Evolutionary conservation across 2,113 vertebrate species (phyloP).

Genomic region (Dicaeum eximium): DNA sequence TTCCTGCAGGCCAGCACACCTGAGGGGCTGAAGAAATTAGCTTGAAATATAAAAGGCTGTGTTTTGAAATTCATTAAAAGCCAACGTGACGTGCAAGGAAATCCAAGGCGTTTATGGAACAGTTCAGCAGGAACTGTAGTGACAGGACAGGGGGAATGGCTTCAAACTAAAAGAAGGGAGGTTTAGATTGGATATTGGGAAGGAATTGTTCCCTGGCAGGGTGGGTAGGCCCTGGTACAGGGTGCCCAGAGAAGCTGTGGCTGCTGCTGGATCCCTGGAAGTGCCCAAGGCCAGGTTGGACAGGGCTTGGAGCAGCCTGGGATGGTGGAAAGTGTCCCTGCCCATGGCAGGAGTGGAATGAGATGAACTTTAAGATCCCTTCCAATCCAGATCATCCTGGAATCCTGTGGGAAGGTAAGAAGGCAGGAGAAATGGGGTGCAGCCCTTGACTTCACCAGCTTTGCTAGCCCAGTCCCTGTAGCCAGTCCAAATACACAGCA

Average conservation of each 20-base stretch:
- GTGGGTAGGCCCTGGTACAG: neutral
- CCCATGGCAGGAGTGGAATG: neutral
- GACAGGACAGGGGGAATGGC: neutral
- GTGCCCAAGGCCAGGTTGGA: neutral
- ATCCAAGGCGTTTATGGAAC: neutral
- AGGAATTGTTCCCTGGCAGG: fast-evolving
- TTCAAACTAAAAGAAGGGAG: neutral
- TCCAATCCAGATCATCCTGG: neutral
- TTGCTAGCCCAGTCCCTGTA: neutral
- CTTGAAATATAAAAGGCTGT: neutral
- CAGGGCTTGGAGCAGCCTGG: neutral
- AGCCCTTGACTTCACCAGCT: neutral
- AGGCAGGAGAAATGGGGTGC: neutral
- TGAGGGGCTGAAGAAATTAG: neutral
- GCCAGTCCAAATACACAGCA: neutral
- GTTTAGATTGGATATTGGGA: neutral
- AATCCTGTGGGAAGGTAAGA: neutral
- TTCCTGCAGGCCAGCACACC: neutral
- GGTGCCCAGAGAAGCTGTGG: neutral
- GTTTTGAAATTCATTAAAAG: neutral
- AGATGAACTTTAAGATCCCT: neutral
- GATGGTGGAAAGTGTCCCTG: fast-evolving
- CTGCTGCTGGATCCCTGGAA: neutral
- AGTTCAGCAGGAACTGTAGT: neutral
- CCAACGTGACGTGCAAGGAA: fast-evolving